Base-by-base conservation (phyloP, 2,888 invertebrate genomes). In the Pocota personata region DNA sequence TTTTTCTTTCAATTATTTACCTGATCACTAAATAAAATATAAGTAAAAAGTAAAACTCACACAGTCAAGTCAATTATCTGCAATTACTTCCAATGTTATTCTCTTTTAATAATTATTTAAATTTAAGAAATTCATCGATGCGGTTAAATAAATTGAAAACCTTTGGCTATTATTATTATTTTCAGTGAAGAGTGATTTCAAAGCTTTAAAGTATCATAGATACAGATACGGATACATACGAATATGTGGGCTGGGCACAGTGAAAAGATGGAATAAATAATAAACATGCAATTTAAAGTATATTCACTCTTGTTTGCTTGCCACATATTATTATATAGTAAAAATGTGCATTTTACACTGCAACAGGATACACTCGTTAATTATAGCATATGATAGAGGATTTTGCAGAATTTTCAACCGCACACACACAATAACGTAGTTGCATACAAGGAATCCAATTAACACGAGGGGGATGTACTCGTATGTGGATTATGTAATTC, bases 321-420 rank as follows among this genome's bases (percentile, higher is more conserved):
- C 16, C 30, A 55, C 66, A 62, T 76, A 37, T 76, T 67, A 76
- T 76, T 76, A 76, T 66, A 57, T 35, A 10, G 4, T 35, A 50
- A 76, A 58, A 76, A 48, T 52, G 32, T 27, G 14, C 24, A 35
- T 55, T 62, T 32, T 40, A 21, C 37, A 58, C 19, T 40, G 67
- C 46, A 50, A 60, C 50, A 40, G 58, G 58, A 77, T 67, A 48
- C 35, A 19, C 66, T 76, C 35, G 37, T 37, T 76, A 64, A 75
- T 75, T 76, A 66, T 16, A 48, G 32, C 57, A 48, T 57, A 37
- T 76, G 27, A 62, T 62, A 62, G 27, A 24, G 24, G 21, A 27
- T 76, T 66, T 57, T 46, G 37, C 16, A 57, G 46, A 66, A 32
- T 57, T 24, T 46, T 58, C 37, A 48, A 37, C 24, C 14, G 14